Percentiles rank a stretch among this genome's conserved stretches.
Evolutionary conservation across 1,140 invertebrate genomes (phyloP).

Genomic region (Coenobita brevimanus): DNA sequence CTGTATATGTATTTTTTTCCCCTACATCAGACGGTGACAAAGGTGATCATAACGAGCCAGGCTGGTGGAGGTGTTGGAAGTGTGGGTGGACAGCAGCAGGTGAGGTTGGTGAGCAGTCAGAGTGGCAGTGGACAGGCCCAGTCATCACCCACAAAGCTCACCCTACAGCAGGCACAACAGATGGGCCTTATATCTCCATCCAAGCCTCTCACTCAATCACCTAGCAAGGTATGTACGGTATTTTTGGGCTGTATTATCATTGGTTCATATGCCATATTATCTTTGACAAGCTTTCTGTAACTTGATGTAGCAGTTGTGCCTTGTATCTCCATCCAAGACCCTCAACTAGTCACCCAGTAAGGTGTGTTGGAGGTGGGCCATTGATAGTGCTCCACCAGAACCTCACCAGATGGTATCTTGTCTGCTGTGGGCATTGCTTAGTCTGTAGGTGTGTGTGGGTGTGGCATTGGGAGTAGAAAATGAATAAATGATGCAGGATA

Average conservation of each 20-base stretch:
- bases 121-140: constrained; percentile 59
- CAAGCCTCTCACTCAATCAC: constrained; percentile 75
- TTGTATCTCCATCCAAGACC: constrained; percentile 22
- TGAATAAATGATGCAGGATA: too few species aligned
- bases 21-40: constrained; percentile 76
- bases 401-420: too few species aligned
- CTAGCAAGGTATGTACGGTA: constrained; percentile 71
- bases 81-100: constrained; percentile 67
- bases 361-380: constrained; percentile 7
- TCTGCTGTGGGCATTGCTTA: too few species aligned
- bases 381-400: too few species aligned
- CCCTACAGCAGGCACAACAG: constrained; percentile 81
- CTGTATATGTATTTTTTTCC: too few species aligned
- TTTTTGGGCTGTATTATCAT: too few species aligned
- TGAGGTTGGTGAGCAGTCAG: constrained; percentile 69
- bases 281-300: too few species aligned
- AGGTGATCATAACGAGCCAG: constrained; percentile 79
- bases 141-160: constrained; percentile 79
- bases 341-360: constrained; percentile 30
- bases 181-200: constrained; percentile 78
- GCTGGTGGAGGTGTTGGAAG: constrained; percentile 70
- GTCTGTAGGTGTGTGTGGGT: too few species aligned
- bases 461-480: too few species aligned
- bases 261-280: too few species aligned
- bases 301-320: too few species aligned